Evolutionary conservation across 2,797 vertebrate genomes (phyloP).

Genomic region (Erethizon dorsatum): DNA sequence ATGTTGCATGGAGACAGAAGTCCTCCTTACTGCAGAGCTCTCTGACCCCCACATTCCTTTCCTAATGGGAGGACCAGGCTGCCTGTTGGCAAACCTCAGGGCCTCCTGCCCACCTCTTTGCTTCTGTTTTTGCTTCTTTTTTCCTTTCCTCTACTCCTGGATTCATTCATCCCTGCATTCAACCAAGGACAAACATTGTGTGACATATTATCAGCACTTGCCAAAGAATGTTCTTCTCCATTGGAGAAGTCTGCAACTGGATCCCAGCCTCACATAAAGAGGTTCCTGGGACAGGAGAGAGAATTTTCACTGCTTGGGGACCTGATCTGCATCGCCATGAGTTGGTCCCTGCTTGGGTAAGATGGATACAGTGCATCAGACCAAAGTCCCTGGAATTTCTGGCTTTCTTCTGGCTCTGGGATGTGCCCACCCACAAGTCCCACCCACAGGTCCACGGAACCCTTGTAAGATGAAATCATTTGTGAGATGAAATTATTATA

Average conservation of each 20-base stretch:
- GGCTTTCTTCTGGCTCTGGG: conserved; percentile 27
- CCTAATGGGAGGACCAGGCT: background rate
- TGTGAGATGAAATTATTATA: background rate
- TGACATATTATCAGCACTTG: background rate
- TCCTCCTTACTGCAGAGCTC: background rate
- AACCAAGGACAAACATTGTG: background rate
- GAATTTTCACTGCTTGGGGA: too few species aligned
- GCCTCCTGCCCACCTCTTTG: background rate
- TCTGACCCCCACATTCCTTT: background rate
- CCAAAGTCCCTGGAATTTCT: background rate
- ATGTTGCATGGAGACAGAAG: background rate
- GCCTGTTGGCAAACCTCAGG: background rate
- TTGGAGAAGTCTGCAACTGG: background rate
- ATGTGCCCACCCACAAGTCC: background rate
- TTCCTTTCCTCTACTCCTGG: background rate
- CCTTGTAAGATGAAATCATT: background rate
- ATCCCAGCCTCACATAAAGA: conserved; percentile 20
- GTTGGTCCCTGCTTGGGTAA: background rate
- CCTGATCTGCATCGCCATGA: background rate
- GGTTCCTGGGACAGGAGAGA: conserved; percentile 27
- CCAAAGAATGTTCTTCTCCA: background rate
- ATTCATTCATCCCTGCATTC: background rate
- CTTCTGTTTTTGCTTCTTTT: background rate
- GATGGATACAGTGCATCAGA: background rate
- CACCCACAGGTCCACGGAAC: background rate